Percentiles rank a stretch among this genome's conserved stretches.
Evolutionary conservation across 2,888 invertebrate genomes (phyloP).

Genomic region (Cheilosia soror): DNA sequence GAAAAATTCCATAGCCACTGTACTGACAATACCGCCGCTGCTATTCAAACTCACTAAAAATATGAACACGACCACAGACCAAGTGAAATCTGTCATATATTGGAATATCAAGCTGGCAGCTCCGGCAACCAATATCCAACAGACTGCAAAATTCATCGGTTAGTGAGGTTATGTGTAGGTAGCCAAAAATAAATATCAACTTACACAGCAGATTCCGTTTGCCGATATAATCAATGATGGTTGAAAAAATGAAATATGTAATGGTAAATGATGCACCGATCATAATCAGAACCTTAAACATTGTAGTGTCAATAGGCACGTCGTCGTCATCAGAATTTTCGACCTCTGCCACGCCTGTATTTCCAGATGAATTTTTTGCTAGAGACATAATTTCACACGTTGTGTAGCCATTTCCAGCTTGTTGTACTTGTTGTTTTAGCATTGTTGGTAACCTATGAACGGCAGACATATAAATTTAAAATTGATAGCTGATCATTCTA

Average conservation of each 20-base stretch:
- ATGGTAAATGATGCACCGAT: constrained; percentile 37
- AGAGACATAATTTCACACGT: not conserved
- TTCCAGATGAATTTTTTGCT: not conserved
- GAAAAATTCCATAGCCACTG: constrained; percentile 85
- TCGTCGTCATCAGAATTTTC: not conserved
- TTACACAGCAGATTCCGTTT: not conserved
- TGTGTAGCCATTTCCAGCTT: not conserved
- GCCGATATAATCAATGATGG: constrained; percentile 1
- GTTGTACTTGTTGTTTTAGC: not conserved
- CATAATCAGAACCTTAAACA: constrained; percentile 34
- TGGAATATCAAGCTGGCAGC: not conserved
- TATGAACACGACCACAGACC: constrained; percentile 25
- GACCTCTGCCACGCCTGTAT: not conserved
- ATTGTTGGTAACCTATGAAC: constrained; percentile 13
- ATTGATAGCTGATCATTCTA: too few relatives aligned
- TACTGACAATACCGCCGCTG: constrained; percentile 85
- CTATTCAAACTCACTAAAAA: constrained; percentile 85
- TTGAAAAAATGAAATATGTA: constrained; percentile 26
- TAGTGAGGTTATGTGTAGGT: not conserved
- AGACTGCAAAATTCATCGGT: constrained; percentile 17
- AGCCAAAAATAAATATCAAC: not conserved
- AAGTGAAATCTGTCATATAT: not conserved
- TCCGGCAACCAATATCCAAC: constrained; percentile 16
- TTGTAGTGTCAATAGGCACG: constrained; percentile 10
- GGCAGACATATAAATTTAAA: not conserved